Conservation (phyloP, 2,113 vertebrate species). For the Cyanoramphus novaezelandiae region DNA sequence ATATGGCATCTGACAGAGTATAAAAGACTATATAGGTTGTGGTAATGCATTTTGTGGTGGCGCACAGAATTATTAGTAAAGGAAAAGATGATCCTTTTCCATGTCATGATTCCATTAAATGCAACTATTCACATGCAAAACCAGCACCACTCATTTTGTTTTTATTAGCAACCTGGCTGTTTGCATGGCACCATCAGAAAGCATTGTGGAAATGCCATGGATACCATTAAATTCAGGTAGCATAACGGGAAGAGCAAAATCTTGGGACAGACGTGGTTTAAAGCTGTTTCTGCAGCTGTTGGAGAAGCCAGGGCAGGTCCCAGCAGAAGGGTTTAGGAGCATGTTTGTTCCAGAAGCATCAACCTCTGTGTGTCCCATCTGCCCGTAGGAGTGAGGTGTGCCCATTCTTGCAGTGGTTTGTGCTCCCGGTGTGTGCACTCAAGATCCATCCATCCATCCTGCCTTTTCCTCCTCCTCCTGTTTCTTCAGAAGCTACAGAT, state of each 20-base stretch:
- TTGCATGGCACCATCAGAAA: not conserved
- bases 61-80: not conserved
- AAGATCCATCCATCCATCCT: not conserved
- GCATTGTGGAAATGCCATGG: constrained; percentile 17
- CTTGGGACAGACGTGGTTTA: not conserved
- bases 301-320: not conserved
- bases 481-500: not conserved
- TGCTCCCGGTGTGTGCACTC: rapidly evolving
- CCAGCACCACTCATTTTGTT: not conserved
- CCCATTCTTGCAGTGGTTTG: not conserved
- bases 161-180: not conserved
- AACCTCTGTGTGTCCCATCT: not conserved
- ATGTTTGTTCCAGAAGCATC: not conserved
- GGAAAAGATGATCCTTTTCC: not conserved
- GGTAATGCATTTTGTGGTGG: not conserved
- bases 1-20: not conserved
- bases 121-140: constrained; percentile 8
- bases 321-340: not conserved
- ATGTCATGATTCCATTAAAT: not conserved
- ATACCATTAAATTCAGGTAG: constrained; percentile 1
- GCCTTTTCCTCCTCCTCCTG: not conserved
- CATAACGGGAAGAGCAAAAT: not conserved
- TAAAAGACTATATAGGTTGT: not conserved
- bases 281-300: not conserved
- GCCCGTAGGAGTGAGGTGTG: not conserved